Evolutionary conservation across 2,113 vertebrate genomes (phyloP).

Genomic region (Plecotus auritus): DNA sequence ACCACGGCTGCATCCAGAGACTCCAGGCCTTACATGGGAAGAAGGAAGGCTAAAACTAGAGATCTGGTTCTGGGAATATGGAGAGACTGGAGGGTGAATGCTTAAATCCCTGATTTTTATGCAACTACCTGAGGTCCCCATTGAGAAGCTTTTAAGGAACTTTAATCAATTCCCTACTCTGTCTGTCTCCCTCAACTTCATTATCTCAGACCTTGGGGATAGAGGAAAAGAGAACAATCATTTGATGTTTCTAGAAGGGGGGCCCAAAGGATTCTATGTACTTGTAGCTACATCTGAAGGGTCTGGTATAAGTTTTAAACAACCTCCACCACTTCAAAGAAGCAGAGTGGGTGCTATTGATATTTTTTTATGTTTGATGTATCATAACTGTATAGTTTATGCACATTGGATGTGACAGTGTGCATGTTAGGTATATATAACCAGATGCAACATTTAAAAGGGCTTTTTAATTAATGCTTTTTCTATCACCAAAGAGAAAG

Average conservation of each 20-base stretch:
- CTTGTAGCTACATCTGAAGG: background rate
- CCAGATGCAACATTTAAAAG: background rate
- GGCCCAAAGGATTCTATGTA: background rate
- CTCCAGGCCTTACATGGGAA: background rate
- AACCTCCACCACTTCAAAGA: background rate
- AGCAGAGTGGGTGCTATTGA: background rate
- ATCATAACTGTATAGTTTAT: background rate
- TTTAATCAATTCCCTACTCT: background rate
- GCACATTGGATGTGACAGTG: background rate
- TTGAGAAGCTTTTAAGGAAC: background rate
- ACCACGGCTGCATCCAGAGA: background rate
- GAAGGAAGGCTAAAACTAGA: background rate
- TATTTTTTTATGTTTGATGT: background rate
- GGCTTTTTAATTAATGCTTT: background rate
- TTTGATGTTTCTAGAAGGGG: background rate
- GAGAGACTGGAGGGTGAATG: background rate
- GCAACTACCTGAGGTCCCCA: background rate
- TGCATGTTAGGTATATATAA: background rate
- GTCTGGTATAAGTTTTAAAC: background rate
- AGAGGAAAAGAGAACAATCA: background rate
- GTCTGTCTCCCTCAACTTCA: background rate
- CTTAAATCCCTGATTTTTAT: conserved; percentile 28
- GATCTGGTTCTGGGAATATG: accelerated
- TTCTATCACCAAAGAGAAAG: background rate
- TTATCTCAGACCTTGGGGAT: background rate